These are phyloP conservation scores for Volucella inflata DNA, from an alignment of 2,888 invertebrate genomes.

Conservation along the genomic window DNA sequence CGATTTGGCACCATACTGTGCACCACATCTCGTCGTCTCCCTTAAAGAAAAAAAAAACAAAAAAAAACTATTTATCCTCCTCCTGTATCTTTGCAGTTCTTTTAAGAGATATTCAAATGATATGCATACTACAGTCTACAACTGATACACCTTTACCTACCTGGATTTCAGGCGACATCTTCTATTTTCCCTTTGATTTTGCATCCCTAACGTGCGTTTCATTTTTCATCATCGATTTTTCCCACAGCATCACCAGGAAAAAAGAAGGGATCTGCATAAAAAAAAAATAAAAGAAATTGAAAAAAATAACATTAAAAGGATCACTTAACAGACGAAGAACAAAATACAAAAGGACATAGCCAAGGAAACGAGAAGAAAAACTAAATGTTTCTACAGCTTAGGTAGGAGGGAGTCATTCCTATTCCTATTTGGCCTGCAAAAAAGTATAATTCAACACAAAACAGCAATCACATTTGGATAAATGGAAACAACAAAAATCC, in stretches of 20 bases:
- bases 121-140: slow-evolving; percentile 68
- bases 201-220: slow-evolving; percentile 66
- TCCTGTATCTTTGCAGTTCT: slow-evolving; percentile 18
- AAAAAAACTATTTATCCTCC: background rate
- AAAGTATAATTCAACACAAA: background rate
- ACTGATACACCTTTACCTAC: slow-evolving; percentile 51
- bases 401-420: slow-evolving; percentile 22
- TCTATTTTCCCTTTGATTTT: slow-evolving; percentile 36
- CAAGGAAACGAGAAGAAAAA: slow-evolving; percentile 1
- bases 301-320: slow-evolving; percentile 39
- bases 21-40: slow-evolving; percentile 1
- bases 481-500: slow-evolving; percentile 31
- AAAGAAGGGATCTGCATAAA: slow-evolving; percentile 1
- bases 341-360: slow-evolving; percentile 56
- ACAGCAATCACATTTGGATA: slow-evolving; percentile 42
- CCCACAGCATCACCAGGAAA: slow-evolving; percentile 62
- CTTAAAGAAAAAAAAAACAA: slow-evolving; percentile 14
- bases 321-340: slow-evolving; percentile 38
- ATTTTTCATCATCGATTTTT: slow-evolving; percentile 73
- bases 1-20: slow-evolving; percentile 62
- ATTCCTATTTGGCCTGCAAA: slow-evolving; percentile 22
- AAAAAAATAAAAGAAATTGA: slow-evolving; percentile 14
- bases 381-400: slow-evolving; percentile 18
- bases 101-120: slow-evolving; percentile 69
- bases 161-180: slow-evolving; percentile 61